Evolutionary conservation across 1,140 invertebrate species (phyloP), one percentile per base, ranked within the genome.

Genomic region (Conus betulinus): DNA sequence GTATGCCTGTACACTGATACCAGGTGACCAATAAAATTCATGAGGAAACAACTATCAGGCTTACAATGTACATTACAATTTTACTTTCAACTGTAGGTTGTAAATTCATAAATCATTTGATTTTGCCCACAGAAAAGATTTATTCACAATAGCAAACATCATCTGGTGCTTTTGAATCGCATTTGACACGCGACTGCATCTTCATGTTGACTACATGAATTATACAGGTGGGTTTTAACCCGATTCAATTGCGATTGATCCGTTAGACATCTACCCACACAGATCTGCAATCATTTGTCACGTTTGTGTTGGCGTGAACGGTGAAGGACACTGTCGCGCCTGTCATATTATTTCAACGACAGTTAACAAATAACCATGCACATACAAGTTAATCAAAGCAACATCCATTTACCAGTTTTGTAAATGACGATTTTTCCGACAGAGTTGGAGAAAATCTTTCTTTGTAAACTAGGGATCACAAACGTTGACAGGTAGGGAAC

Each of bases 401-500:
- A 71, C 67, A 23, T 23, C 20, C 67, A 23, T 71, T 71, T 71
- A 71, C 67, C 67, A 13, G 67, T 71, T 71, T 71, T 71, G 11
- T 71, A 23, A 20, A 71, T 11, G 23, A 71, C 11, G 8, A 71
- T 71, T 20, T 71, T 71, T 6, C 67, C 20, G 23, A 71, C 7
- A 71, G 11, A 23, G 23, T 20, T 71, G 67, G 11, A 71, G 67
- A 71, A 71, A 71, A 71, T 71, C 6, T n/a, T 20, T 71, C 67
- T 0, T 71, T 60, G 23, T 71, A 71, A 71, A 71, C 67, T n/a
- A 71, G 23, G 67, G 67, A 71, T 71, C 17, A 23, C 67, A 23
- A 71, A 71, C 67, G 67, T 71, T 71, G 67, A 71, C 67, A 71
- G 67, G 67, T 71, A 71, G 67, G 67, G 67, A 71, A 71, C 67